A percentile compares a stretch with the other conserved stretches of the same genome.
Evolutionary conservation across 2,797 vertebrate genomes (phyloP).

Genomic region (Rousettus madagascariensis): DNA sequence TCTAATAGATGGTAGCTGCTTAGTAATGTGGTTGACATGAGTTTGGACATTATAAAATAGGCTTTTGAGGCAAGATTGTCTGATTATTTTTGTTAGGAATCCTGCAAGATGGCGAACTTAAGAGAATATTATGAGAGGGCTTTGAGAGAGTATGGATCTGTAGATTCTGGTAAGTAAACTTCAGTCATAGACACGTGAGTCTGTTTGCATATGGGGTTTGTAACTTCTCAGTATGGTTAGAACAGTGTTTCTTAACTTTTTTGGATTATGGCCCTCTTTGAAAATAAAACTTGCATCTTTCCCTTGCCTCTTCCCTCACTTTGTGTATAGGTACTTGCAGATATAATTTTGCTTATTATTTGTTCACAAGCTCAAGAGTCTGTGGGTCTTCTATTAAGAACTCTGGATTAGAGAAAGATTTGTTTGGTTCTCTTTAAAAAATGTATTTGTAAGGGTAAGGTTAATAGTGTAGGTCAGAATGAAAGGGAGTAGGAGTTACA

Average conservation of each 20-base stretch:
- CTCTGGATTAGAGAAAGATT: slow-evolving; percentile 20
- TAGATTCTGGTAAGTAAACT: slow-evolving; percentile 88
- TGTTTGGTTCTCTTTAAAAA: slow-evolving; percentile 13
- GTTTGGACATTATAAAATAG: not conserved
- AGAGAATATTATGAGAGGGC: slow-evolving; percentile 95
- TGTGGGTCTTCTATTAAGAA: not conserved
- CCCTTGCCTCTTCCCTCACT: not conserved
- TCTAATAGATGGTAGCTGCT: not conserved
- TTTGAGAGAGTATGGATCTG: slow-evolving; percentile 93
- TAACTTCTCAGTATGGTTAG: not conserved
- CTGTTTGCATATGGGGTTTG: not conserved
- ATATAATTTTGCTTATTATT: slow-evolving; percentile 27
- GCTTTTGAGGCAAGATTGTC: slow-evolving; percentile 26
- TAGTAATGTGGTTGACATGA: slow-evolving; percentile 17
- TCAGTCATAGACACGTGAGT: not conserved
- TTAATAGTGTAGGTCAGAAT: not conserved
- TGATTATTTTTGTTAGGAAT: slow-evolving; percentile 86
- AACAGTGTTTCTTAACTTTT: not conserved
- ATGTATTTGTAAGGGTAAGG: not conserved
- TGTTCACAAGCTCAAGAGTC: not conserved
- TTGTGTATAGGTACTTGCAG: not conserved
- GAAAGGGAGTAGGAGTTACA: not conserved
- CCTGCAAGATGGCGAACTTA: slow-evolving; percentile 89
- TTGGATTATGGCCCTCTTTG: not conserved
- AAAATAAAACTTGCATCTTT: not conserved